A percentile compares a stretch with the other conserved stretches of the same genome.
phyloP scores from a whole-genome alignment of 1,140 invertebrate genomes.

The Pantala flavescens region DNA sequence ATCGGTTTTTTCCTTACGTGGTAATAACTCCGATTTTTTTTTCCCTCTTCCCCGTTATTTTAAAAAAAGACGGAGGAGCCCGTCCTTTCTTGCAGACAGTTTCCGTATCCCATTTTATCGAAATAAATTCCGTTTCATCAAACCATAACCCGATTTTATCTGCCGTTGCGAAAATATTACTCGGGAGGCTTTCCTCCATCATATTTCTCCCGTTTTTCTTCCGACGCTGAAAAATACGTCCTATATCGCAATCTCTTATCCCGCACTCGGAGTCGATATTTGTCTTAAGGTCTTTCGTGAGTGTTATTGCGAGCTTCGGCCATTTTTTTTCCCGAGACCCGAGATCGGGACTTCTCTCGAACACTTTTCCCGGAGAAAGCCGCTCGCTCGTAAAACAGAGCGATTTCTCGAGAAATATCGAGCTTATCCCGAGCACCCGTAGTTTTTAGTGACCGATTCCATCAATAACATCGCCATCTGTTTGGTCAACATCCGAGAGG shows the following conservation, averaged over 20 bases:
- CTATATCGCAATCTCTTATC: background rate
- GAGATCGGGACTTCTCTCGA: background rate
- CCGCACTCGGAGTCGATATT: background rate
- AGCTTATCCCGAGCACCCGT: too few relatives aligned
- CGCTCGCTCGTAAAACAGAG: too few relatives aligned
- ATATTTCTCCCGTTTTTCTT: background rate
- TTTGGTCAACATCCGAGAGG: too few relatives aligned
- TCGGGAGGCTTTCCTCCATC: background rate
- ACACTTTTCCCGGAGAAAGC: background rate
- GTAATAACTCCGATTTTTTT: too few relatives aligned
- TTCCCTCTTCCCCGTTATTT: too few relatives aligned
- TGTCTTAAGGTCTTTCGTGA: slow-evolving; percentile 6
- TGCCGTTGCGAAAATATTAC: background rate
- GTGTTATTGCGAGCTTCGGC: background rate
- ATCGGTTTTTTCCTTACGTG: too few relatives aligned
- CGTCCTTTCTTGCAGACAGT: too few relatives aligned
- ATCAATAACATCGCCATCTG: too few relatives aligned
- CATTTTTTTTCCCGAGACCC: background rate
- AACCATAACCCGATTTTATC: background rate
- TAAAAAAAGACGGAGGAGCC: too few relatives aligned
- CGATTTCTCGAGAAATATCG: too few relatives aligned
- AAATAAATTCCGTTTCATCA: background rate
- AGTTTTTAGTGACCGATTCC: too few relatives aligned
- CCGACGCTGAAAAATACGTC: background rate
- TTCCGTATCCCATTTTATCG: background rate